These are phyloP conservation scores for Gymnobelideus leadbeateri DNA, from an alignment of 2,113 vertebrate species.

Conservation along the genomic window DNA sequence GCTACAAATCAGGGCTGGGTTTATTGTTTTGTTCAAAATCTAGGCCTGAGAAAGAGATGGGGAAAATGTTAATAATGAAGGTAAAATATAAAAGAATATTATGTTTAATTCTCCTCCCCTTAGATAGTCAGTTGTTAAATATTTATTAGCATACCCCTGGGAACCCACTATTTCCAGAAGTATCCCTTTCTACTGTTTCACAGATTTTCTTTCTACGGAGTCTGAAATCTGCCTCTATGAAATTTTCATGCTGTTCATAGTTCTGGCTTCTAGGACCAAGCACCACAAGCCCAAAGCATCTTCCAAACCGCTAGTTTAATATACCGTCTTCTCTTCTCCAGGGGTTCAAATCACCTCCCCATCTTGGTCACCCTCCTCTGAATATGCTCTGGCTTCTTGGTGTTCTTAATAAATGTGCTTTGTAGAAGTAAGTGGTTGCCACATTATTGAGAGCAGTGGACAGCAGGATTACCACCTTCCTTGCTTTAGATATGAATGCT, in stretches of 20 bases:
- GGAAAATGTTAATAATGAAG: not conserved
- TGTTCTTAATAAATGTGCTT: not conserved
- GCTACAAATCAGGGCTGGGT: not conserved
- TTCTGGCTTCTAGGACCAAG: not conserved
- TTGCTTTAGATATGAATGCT: not conserved
- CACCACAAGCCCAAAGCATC: not conserved
- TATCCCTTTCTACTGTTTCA: not conserved
- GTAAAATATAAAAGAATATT: not conserved
- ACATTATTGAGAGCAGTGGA: not conserved
- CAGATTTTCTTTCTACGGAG: not conserved
- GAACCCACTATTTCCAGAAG: not conserved
- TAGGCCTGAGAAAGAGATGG: not conserved
- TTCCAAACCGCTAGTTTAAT: not conserved
- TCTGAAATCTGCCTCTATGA: not conserved
- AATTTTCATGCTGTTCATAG: not conserved
- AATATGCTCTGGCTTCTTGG: not conserved
- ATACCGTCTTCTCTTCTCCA: not conserved
- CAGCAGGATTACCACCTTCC: not conserved
- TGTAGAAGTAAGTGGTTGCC: not conserved
- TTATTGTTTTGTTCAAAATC: not conserved
- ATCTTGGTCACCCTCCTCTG: not conserved
- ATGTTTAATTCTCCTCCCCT: no score
- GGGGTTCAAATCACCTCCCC: not conserved
- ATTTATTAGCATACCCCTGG: not conserved
- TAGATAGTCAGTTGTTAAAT: not conserved